Conservation (phyloP, 2,797 vertebrate genomes). For the Staurois parvus region DNA sequence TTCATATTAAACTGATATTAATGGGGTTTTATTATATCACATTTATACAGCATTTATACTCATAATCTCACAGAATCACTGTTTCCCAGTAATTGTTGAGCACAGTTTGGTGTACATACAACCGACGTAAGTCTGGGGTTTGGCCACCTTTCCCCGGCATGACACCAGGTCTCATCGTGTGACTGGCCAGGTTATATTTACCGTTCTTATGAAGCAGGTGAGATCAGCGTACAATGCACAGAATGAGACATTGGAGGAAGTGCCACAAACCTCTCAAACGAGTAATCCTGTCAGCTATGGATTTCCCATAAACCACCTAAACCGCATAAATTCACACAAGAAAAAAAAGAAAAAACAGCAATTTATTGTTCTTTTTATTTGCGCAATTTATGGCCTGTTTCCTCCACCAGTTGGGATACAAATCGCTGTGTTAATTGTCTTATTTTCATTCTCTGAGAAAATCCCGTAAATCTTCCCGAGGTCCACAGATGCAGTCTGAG, state of each 20-base stretch:
- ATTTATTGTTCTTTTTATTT: slow-evolving; percentile 76
- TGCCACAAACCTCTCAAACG: slow-evolving; percentile 65
- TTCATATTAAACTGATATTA: too few species aligned
- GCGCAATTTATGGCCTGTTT: slow-evolving; percentile 74
- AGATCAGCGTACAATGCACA: background rate
- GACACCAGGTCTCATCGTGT: too few species aligned
- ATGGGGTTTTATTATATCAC: too few species aligned
- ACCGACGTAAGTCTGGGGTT: too few species aligned
- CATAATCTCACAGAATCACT: too few species aligned
- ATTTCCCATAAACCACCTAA: slow-evolving; percentile 73
- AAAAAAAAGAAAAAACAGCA: slow-evolving; percentile 60
- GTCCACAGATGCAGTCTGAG: background rate
- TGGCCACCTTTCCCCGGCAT: too few species aligned
- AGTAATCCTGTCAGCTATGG: slow-evolving; percentile 72
- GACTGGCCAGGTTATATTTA: too few species aligned
- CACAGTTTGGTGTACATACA: too few species aligned
- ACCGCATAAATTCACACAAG: slow-evolving; percentile 26
- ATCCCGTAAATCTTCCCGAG: slow-evolving; percentile 73
- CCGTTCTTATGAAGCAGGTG: too few species aligned
- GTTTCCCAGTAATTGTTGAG: too few species aligned
- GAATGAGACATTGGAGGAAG: background rate
- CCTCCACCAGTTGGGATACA: slow-evolving; percentile 69
- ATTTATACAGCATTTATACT: too few species aligned
- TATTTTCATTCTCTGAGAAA: slow-evolving; percentile 74
- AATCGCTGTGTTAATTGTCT: slow-evolving; percentile 76